Conservation (phyloP, 2,113 vertebrate genomes). For the Pleuronectes platessa region DNA sequence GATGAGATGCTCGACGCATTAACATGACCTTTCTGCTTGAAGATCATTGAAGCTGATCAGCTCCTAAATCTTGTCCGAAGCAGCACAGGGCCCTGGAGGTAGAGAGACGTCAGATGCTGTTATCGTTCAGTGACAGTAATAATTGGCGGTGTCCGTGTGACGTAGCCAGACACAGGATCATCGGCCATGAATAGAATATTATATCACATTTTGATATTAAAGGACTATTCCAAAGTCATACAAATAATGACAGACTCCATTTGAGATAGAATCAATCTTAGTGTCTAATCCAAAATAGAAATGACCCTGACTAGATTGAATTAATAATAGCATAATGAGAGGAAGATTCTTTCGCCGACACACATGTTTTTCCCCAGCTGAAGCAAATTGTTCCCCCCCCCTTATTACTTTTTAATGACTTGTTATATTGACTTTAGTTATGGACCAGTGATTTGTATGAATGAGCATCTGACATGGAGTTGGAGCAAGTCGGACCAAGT, state of each 20-base stretch:
- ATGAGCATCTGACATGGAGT: not conserved
- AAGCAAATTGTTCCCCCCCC: not conserved
- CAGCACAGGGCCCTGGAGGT: conserved; percentile 24
- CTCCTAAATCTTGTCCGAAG: conserved; percentile 32
- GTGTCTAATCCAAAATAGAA: not conserved
- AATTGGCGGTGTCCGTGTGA: conserved; percentile 5
- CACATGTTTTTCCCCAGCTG: not conserved
- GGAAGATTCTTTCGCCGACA: not conserved
- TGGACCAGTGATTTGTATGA: not conserved
- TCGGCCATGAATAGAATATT: conserved; percentile 7
- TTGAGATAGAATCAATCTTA: conserved; percentile 9
- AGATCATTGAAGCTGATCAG: conserved; percentile 67
- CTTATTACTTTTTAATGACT: not conserved
- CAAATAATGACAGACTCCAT: not conserved
- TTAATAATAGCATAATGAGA: too few relatives aligned
- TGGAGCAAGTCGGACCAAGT: not conserved
- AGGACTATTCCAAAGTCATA: not conserved
- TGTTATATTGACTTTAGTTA: not conserved
- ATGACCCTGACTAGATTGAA: not conserved
- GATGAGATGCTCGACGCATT: conserved; percentile 35
- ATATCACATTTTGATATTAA: conserved; percentile 2
- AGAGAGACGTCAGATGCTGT: conserved; percentile 39
- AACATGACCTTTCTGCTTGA: conserved; percentile 68
- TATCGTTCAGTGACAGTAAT: conserved; percentile 20
- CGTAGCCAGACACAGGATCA: not conserved